Base-by-base conservation (phyloP, 2,888 invertebrate species). In the Ornithoptera alexandrae region DNA sequence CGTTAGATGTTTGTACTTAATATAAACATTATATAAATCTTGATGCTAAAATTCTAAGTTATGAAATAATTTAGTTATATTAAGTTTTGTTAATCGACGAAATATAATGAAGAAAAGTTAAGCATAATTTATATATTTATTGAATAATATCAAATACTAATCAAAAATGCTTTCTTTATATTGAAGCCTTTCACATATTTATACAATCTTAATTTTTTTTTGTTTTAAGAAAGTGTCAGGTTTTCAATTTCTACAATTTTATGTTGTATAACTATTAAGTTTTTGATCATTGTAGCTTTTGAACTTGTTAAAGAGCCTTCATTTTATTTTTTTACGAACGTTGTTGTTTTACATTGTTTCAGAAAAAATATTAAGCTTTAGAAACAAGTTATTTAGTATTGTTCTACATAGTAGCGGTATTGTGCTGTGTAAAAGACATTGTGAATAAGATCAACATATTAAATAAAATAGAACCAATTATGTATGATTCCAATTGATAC, bases 11-110 rank as follows among this genome's bases (percentile, higher is more conserved):
- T 77, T 79, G 78, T 77, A 77, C 76, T 77, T 77, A 77, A 77
- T 76, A 80, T 81, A 81, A 81, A 78, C 75, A 81, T 82, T 86
- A 85, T 82, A 83, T 82, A 79, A 79, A 81, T 77, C 46, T 58
- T 58, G 46, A 59, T 30, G 58, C 20, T 22, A 63, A 63, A 63
- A 24, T 62, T 71, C 75, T 75, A 76, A 76, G 73, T 75, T 74
- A 60, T 46, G 17, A n/a, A n/a, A 59, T 22, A 42, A 30, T 59
- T 59, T 50, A 39, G 30, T 36, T 36, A 36, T 0, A 36, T 36
- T 66, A 50, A 60, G n/a, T 18, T 60, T 58, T 53, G 58, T 66
- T 61, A 18, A 15, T 18, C 22, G 50, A 53, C 20, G 36, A 67
- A 61, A 66, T 66, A 7, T 46, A 2, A 46, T 46, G 46, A 46